Base-by-base conservation (phyloP, 2,888 invertebrate genomes). In the Clepsis dumicolana region DNA sequence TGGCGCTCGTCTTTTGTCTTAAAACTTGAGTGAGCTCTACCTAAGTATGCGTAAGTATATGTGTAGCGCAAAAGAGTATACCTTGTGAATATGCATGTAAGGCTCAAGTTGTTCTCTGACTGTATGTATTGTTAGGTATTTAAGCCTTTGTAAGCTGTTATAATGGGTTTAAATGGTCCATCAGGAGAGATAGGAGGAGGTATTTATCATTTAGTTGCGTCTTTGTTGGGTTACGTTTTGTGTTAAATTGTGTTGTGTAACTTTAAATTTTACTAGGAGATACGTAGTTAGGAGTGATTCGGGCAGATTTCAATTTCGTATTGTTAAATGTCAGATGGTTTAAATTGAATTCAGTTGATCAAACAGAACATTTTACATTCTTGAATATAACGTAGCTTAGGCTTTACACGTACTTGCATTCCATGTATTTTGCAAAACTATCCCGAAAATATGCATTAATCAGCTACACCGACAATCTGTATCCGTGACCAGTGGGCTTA, bases 1-100 rank as follows among this genome's bases (percentile, higher is more conserved):
- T 74, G 71, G 71, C 41, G 12, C 53, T 48, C 50, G 18, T 52
- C 66, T 35, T 71, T 76, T 76, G 76, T 76, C 75, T 76, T 76
- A 73, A 66, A 73, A 72, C 73, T 68, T 71, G 72, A 73, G 70
- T 69, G 52, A 64, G 64, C 29, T 64, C 65, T 41, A 41, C 50
- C n/a, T 50, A 50, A 48, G 29, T 14, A 61, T 50, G 21, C 44
- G 29, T 41, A 41, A 7, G 8, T 21, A 27, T 14, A 35, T 12
- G 12, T 14, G 35, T 35, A 35, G 2, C 4, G 35, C 4, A 35
- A 35, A 1, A n/a, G 38, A 38, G n/a, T 38, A 4, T 3, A 4
- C 4, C 35, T 35, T 35, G 8, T 29, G 41, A 4, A 14, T 18
- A 44, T 16, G 18, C 7, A 12, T 8, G 44, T 67, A 67, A 56